phyloP scores from a whole-genome alignment of 2,888 invertebrate species.

The Synergus gifuensis region DNA sequence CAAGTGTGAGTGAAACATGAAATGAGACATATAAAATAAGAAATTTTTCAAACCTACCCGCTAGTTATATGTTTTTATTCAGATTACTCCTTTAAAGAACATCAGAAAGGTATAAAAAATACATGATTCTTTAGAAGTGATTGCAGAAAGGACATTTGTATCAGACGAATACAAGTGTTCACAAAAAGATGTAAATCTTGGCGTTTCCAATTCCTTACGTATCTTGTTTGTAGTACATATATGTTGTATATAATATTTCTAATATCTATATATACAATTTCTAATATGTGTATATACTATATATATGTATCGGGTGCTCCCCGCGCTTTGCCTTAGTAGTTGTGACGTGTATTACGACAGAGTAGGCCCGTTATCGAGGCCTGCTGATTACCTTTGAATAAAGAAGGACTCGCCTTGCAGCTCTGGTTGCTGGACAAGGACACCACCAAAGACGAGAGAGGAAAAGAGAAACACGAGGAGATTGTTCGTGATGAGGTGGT shows the following conservation, averaged over 20 bases:
- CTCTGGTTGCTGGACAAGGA: constrained; percentile 63
- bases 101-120: too few species aligned
- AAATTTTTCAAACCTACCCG: too few species aligned
- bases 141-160: too few species aligned
- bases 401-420: constrained; percentile 64
- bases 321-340: constrained; percentile 61
- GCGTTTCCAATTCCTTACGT: constrained; percentile 51
- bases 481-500: constrained; percentile 78
- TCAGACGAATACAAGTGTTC: too few species aligned
- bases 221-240: constrained; percentile 46
- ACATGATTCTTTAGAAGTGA: too few species aligned
- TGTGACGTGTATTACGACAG: constrained; percentile 79
- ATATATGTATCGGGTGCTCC: constrained; percentile 56
- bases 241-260: too few species aligned
- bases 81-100: too few species aligned
- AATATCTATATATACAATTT: neutral
- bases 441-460: constrained; percentile 60
- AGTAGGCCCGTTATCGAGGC: constrained; percentile 76
- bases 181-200: too few species aligned
- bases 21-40: too few species aligned
- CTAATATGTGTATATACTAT: neutral
- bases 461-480: constrained; percentile 74
- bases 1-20: too few species aligned
- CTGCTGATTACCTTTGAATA: constrained; percentile 75
- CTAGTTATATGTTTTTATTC: too few species aligned